Base-by-base conservation (phyloP, 2,888 invertebrate genomes). In the Dasypolia templi region DNA sequence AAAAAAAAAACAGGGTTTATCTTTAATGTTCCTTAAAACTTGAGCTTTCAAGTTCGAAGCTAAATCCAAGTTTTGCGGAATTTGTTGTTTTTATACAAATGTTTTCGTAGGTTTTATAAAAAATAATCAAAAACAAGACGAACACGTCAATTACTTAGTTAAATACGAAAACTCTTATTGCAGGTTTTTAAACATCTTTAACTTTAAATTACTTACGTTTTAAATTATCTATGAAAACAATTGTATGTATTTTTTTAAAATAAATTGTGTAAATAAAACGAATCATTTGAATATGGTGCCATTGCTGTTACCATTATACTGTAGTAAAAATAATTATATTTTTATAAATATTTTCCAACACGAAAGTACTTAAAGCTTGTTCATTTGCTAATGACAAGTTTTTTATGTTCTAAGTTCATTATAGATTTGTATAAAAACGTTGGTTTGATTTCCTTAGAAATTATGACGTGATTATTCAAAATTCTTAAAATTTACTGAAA, bases 231-330 rank as follows among this genome's bases (percentile, higher is more conserved):
- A 76, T 77, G 73, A 71, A 75, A 86, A 77, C 77, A 75, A 32
- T 75, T 85, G 86, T 83, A 65, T 58, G 26, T 42, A 56, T 56
- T 0, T 76, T 35, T 75, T 29, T 78, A 35, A 55, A 61, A 42
- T 72, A 65, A 56, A 77, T 65, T 55, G 53, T 88, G 82, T 82
- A 83, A 76, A 84, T 84, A 49, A 75, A 75, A 76, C 17, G 22
- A 81, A 61, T 70, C 76, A 83, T 84, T 77, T 83, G 75, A 79
- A 76, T 85, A 92, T 94, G 95, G 95, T 95, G 95, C 95, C 95
- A 95, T 95, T 87, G 85, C 79, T 89, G 95, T 95, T 95, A 95
- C 95, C 95, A 95, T 95, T 94, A 89, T 86, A 87, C 80, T 90
- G 67, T 89, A 91, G 78, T 86, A 79, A 58, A 62, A 42, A 71